Base-by-base conservation (phyloP, 2,888 invertebrate genomes). In the Eupithecia exiguata region DNA sequence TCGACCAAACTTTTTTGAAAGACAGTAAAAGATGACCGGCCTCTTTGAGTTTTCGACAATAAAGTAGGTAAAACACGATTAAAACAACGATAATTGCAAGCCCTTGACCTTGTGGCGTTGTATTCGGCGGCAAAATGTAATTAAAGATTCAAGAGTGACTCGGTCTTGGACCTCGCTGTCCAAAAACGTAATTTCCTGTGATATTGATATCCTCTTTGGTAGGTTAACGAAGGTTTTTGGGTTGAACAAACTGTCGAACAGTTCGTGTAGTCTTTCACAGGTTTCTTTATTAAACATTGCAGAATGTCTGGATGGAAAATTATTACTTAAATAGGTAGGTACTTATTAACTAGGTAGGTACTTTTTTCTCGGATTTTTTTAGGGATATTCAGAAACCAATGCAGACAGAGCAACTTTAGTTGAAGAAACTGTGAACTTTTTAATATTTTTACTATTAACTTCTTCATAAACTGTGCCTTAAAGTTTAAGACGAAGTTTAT, bases 121-220 rank as follows among this genome's bases (percentile, higher is more conserved):
- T 74, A 77, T 78, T 77, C 74, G 69, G 67, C 72, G 74, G 68
- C 65, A 67, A 73, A 80, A 74, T 75, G 79, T 84, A 82, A 86
- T 85, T 84, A 84, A 82, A 80, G 79, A 77, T 76, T 81, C 21
- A 83, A 81, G 70, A 40, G n/a, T 25, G 65, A 38, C 65, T 78
- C 82, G 79, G 67, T 70, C 86, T 88, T 84, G 83, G 80, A 30
- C 30, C 30, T 30, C 30, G 30, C 30, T 81, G 78, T 74, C 81
- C 83, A 85, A 83, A 83, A 82, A 72, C 77, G 74, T 10, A 69
- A 81, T 87, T 88, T 92, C 91, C 90, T 86, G 78, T 79, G 76
- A 82, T 84, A 86, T 83, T 84, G 80, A 81, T 79, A 83, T 78
- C 84, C 82, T 82, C 84, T 82, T 77, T 74, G 78, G 85, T 10